These are phyloP conservation scores for Lasioglossum lativentre DNA, from an alignment of 2,888 invertebrate genomes.

Conservation along the genomic window DNA sequence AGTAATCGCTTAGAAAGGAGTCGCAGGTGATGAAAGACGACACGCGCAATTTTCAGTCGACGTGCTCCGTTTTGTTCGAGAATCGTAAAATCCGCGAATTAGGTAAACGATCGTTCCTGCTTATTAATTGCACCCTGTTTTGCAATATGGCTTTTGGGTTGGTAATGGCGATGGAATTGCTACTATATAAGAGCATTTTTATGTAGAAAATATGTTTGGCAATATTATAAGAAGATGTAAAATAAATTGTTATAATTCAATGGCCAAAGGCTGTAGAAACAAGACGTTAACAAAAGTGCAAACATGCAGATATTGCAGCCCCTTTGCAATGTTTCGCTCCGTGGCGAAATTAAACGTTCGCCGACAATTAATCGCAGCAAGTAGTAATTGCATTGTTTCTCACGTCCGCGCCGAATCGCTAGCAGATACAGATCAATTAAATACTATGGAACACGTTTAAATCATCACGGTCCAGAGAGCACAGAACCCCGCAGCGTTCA, in stretches of 20 bases:
- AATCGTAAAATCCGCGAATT: not conserved
- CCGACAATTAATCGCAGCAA: not conserved
- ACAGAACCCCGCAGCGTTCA: not conserved
- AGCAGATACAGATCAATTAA: not conserved
- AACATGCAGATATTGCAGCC: not conserved
- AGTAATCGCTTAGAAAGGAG: conserved; percentile 40
- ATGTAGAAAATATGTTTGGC: no score
- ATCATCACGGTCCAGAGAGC: not conserved
- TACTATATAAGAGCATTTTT: no score
- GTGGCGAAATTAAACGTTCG: not conserved
- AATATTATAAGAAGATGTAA: no score
- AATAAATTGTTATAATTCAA: no score
- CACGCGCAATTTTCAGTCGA: not conserved
- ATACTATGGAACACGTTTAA: not conserved
- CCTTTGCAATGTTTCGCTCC: not conserved
- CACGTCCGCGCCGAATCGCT: not conserved
- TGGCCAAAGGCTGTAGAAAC: no score
- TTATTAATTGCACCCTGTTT: not conserved
- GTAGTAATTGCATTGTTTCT: not conserved
- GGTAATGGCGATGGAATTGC: no score
- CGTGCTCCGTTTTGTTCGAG: conserved; percentile 3
- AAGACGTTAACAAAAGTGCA: not conserved
- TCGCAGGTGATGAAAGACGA: conserved; percentile 16
- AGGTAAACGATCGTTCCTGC: no score
- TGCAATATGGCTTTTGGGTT: not conserved